Evolutionary conservation across 2,888 invertebrate genomes (phyloP).

Genomic region (Malacosoma neustria): DNA sequence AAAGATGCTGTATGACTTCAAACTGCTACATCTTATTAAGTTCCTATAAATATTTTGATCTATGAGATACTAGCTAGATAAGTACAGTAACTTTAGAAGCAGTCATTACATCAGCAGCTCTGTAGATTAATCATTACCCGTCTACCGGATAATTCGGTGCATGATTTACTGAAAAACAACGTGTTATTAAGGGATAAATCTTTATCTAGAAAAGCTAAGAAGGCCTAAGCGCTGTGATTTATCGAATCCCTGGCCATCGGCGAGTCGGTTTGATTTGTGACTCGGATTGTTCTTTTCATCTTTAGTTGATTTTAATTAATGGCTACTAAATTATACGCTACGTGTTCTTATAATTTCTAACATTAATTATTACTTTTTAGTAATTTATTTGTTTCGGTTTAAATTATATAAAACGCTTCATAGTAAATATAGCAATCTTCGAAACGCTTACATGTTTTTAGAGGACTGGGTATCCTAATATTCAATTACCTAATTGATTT

Average conservation of each 20-base stretch:
- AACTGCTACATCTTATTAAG: too few species aligned
- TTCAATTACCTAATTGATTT: too few species aligned
- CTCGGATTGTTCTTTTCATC: slow-evolving; percentile 57
- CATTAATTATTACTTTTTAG: slow-evolving; percentile 63
- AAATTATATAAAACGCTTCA: slow-evolving; percentile 9
- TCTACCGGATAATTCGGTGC: slow-evolving; percentile 74
- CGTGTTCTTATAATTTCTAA: slow-evolving; percentile 56
- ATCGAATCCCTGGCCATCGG: slow-evolving; percentile 53
- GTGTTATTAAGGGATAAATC: slow-evolving; percentile 74
- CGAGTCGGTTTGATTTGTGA: slow-evolving; percentile 65
- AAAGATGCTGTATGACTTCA: too few species aligned
- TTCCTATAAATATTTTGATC: too few species aligned
- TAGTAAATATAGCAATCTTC: too few species aligned
- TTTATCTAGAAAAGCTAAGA: slow-evolving; percentile 75
- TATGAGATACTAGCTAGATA: too few species aligned
- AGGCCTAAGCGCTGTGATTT: slow-evolving; percentile 73
- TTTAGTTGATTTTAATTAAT: slow-evolving; percentile 72
- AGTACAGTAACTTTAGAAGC: too few species aligned
- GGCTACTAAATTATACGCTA: slow-evolving; percentile 61
- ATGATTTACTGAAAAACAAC: slow-evolving; percentile 74
- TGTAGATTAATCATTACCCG: slow-evolving; percentile 65
- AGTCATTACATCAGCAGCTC: slow-evolving; percentile 58
- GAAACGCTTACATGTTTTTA: too few species aligned
- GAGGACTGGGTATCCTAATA: too few species aligned
- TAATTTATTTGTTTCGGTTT: slow-evolving; percentile 35